phyloP scores from a whole-genome alignment of 2,113 vertebrate species.

The Peromyscus leucopus region DNA sequence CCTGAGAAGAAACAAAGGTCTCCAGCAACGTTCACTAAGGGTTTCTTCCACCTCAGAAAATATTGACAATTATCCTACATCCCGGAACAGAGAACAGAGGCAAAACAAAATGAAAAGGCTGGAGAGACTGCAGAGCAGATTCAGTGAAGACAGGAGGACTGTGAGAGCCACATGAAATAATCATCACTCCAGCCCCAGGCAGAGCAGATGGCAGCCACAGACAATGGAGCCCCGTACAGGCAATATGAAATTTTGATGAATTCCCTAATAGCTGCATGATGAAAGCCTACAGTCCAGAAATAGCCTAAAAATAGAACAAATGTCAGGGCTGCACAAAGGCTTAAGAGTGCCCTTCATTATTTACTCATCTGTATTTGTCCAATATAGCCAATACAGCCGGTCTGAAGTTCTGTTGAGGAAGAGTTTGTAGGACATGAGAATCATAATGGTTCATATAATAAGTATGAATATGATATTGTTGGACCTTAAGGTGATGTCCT shows the following conservation, averaged over 20 bases:
- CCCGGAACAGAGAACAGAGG: neutral
- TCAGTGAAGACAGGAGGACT: neutral
- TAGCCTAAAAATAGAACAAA: conserved; percentile 62
- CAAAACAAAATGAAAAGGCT: neutral
- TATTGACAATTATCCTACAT: neutral
- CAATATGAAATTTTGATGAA: conserved; percentile 79
- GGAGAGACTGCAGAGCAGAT: neutral
- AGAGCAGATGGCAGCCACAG: conserved; percentile 64
- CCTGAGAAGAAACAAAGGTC: neutral
- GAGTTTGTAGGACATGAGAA: neutral
- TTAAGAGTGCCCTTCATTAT: conserved; percentile 32
- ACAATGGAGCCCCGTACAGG: conserved; percentile 39
- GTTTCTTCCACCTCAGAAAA: conserved; percentile 12
- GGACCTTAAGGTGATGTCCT: neutral
- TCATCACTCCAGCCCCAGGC: conserved; percentile 34
- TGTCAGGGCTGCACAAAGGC: conserved; percentile 40
- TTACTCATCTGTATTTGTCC: conserved; percentile 42
- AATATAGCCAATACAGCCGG: neutral
- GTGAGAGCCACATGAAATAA: conserved; percentile 69
- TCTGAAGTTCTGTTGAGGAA: conserved; percentile 40
- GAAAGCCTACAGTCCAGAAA: conserved; percentile 60
- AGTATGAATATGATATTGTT: neutral
- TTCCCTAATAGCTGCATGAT: conserved; percentile 63
- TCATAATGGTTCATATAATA: neutral
- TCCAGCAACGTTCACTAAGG: neutral